Base-by-base conservation (phyloP, 2,113 vertebrate genomes). In the Meriones unguiculatus region DNA sequence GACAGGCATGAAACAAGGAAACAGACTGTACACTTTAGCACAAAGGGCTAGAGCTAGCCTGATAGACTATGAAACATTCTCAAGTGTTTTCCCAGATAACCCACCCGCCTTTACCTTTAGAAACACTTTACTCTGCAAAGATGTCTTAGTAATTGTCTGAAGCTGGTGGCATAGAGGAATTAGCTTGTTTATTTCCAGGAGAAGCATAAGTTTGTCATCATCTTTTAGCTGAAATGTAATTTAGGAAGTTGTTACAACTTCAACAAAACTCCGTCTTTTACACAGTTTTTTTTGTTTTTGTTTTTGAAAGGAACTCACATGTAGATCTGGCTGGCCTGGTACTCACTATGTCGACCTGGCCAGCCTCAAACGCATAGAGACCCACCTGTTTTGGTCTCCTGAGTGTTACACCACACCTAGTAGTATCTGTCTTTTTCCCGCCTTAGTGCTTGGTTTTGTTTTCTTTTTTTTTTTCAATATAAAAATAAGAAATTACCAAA, bases 131-230 rank as follows among this genome's bases (percentile, higher is more conserved):
- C 99, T 99, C 98, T 99, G 99, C 82, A 98, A 98, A 57, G 99
- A 98, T 73, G 98, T 98, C 97, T 98, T 99, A 78, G 99, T 98
- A 92, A 99, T 99, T 93, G 98, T 97, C 97, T 99, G 99, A 78
- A 99, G 99, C 97, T 99, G 99, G 76, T 99, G 99, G 98, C 99
- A 99, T 1, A 99, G 91, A 18, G 99, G 98, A 96, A 98, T 96
- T 96, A 99, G 98, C 96, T 99, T 99, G 98, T 99, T 99, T 96
- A 98, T 98, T 98, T 99, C 99, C 97, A 99, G 95, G 86, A 99
- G 98, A 98, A 99, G 98, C 95, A 98, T 96, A 93, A 98, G 97
- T 98, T 99, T 99, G 91, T 99, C 99, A 87, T 99, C 99, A 90
- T 99, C 98, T 73, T 98, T 98, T 97, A 99, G 98, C 99, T 99